Base-by-base conservation (phyloP, 1,140 invertebrate genomes). In the Acromyrmex heyeri region DNA sequence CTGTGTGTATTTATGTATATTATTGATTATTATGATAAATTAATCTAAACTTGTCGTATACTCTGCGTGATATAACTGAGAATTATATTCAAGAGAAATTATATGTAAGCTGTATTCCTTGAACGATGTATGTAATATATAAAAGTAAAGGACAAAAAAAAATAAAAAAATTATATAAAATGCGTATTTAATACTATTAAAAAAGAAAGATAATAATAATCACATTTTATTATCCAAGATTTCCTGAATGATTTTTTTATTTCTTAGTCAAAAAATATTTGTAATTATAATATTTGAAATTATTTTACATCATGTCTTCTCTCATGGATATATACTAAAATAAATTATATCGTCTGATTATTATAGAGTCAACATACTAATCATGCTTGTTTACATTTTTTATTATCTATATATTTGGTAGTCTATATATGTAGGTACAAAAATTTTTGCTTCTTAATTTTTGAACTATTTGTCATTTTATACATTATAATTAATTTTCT, bases 381-480 rank as follows among this genome's bases (percentile, higher is more conserved):
- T 34, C 18, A 24, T 16, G 14, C 4, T 76, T 57, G 14, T 5
- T 76, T 57, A 16, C 7, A 21, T 30, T 77, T 44, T 77, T 27
- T 3, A 44, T 61, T 77, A 27, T 27, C 10, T 62, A 62, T 16
- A 18, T 59, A 3, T 77, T 3, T 44, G 30, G n/a, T n/a, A n/a
- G n/a, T n/a, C n/a, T n/a, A n/a, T n/a, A 77, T 77, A 62, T 38
- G 44, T 77, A 44, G n/a, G 2, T 44, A 76, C 21, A 61, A 48
- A 62, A 64, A 77, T 8, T 1, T 59, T 76, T 59, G 3, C 2
- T 3, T 76, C 14, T 62, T 62, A n/a, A 27, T 24, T 27, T 48
- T 77, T 64, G 21, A 65, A 65, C 21, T 78, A 48, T 77, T 77
- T 78, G n/a, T 77, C 61, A 30, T 38, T 75, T n/a, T 78, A 44